phyloP scores from a whole-genome alignment of 2,797 vertebrate species.

The Furcifer pardalis region DNA sequence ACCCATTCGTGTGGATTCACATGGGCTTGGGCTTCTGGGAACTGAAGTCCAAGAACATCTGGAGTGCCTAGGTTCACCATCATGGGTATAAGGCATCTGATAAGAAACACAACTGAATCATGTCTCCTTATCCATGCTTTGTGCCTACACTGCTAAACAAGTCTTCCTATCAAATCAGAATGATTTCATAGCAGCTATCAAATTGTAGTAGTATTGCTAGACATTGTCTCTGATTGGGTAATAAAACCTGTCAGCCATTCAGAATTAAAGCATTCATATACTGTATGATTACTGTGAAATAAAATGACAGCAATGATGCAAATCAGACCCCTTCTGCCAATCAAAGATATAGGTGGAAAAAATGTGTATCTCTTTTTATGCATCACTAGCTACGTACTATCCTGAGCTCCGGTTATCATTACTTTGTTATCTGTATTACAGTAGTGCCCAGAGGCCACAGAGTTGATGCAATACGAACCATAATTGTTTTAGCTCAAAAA shows the following conservation, averaged over 20 bases:
- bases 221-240: constrained; percentile 18
- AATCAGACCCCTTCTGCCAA: constrained; percentile 20
- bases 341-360: background rate
- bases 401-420: constrained; percentile 34
- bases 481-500: constrained; percentile 13
- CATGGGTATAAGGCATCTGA: too few relatives aligned
- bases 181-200: background rate
- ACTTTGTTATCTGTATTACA: constrained; percentile 38
- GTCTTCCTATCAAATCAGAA: accelerated
- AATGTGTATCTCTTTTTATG: constrained; percentile 17
- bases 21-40: too few relatives aligned
- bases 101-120: background rate
- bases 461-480: background rate
- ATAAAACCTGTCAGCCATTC: constrained; percentile 42
- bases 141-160: constrained; percentile 12
- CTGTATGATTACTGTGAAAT: constrained; percentile 34
- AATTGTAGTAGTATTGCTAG: background rate
- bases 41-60: too few relatives aligned
- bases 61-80: too few relatives aligned
- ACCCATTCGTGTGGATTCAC: too few relatives aligned
- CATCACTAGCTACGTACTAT: background rate
- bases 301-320: constrained; percentile 26
- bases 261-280: background rate
- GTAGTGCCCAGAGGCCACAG: background rate
- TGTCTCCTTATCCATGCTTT: background rate